Base-by-base conservation (phyloP, 2,888 invertebrate genomes). In the Leptopilina syphax region DNA sequence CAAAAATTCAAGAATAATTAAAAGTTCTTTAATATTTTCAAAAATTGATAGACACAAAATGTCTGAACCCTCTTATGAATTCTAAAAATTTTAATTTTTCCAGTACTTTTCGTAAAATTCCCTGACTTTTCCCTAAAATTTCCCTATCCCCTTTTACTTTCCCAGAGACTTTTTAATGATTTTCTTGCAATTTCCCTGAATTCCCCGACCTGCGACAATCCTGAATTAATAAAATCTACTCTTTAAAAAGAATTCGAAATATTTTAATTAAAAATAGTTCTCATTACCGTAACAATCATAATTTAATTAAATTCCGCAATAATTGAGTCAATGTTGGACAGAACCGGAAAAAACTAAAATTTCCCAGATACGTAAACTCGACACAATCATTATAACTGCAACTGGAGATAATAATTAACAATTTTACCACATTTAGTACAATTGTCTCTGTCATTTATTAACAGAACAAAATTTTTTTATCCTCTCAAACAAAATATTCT, bases 331-430 rank as follows among this genome's bases (percentile, higher is more conserved):
- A 60, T 60, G 57, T 57, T 57, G 24, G 24, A 63, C 18, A 18
- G 24, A 63, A 63, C 18, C 24, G 63, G 12, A 47, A 6, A 50
- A 68, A 47, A 68, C 44, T 68, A 47, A 47, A 54, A 70, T 70
- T 70, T 70, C 54, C 54, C 54, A 70, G 68, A 67, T 68, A 34
- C 34, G 68, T 68, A 27, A 68, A 68, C 50, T 50, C 24, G 50
- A 70, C 54, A 54, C 50, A 70, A 70, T 54, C 50, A 27, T 70
- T 70, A 34, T 54, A 70, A 70, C 54, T 27, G 70, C 50, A 70
- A 70, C 7, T 34, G 34, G 34, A 34, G 34, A 34, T 34, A 34
- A 34, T 34, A 34, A 34, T 34, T 54, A 70, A 50, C 27, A 70
- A 12, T 68, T 50, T 24, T 24, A 70, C 24, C 10, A 1, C 24